Conservation (phyloP, 1,140 invertebrate genomes). For the Drosophila tani region DNA sequence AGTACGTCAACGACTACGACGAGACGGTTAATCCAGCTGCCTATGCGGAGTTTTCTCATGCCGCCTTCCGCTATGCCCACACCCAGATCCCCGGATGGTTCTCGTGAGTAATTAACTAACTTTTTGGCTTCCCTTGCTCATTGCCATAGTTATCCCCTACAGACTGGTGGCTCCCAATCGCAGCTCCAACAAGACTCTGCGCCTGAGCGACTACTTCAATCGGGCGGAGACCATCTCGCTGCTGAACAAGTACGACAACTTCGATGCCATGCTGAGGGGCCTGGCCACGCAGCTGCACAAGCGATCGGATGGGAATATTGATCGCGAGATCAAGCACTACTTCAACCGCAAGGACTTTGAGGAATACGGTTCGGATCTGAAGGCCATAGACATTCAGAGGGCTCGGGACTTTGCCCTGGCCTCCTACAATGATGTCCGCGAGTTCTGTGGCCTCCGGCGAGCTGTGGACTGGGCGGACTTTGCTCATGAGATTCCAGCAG, state of each 20-base stretch:
- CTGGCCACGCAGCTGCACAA: conserved; percentile 89
- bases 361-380: conserved; percentile 88
- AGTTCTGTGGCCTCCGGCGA: conserved; percentile 91
- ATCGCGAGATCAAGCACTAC: conserved; percentile 91
- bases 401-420: conserved; percentile 95
- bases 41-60: conserved; percentile 93
- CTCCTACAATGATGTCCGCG: conserved; percentile 92
- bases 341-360: conserved; percentile 88
- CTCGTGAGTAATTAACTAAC: conserved; percentile 87
- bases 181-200: conserved; percentile 86
- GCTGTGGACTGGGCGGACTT: conserved; percentile 91
- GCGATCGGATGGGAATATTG: conserved; percentile 89
- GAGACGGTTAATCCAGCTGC: conserved; percentile 90
- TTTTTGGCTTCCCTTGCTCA: neutral
- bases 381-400: conserved; percentile 94
- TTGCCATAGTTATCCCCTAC: conserved; percentile 34
- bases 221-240: conserved; percentile 85
- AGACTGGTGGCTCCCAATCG: conserved; percentile 89
- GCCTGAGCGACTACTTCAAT: conserved; percentile 92
- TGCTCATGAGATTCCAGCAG: conserved; percentile 87
- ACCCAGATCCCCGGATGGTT: conserved; percentile 91
- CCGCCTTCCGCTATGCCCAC: conserved; percentile 95
- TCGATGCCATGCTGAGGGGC: conserved; percentile 90
- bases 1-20: conserved; percentile 95
- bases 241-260: conserved; percentile 86